Conservation (phyloP, 1,140 invertebrate genomes). For the Drosophila bifasciata region DNA sequence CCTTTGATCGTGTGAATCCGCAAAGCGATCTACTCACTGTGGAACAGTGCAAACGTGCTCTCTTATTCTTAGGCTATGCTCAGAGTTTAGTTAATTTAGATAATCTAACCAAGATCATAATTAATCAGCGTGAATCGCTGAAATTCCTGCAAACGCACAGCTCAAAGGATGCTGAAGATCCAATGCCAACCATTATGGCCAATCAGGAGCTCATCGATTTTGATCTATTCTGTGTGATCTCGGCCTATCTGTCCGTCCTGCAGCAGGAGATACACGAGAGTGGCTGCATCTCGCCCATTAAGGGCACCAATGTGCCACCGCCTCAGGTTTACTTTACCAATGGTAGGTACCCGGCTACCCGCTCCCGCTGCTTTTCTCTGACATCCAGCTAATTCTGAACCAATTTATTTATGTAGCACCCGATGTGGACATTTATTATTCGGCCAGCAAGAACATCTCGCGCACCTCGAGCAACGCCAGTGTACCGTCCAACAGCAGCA, state of each 20-base stretch:
- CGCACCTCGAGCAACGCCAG: conserved; percentile 82
- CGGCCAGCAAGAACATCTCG: conserved; percentile 78
- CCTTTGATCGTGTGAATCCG: conserved; percentile 82
- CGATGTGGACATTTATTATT: conserved; percentile 75
- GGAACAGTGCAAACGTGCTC: conserved; percentile 83
- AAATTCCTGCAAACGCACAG: conserved; percentile 68
- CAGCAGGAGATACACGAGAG: conserved; percentile 84
- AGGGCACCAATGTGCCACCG: conserved; percentile 83
- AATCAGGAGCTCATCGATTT: conserved; percentile 74
- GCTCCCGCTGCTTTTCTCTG: background rate
- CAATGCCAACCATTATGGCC: conserved; percentile 20
- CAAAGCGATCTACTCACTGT: conserved; percentile 77
- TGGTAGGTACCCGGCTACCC: conserved; percentile 38
- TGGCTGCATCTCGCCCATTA: conserved; percentile 83
- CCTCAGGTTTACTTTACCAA: conserved; percentile 83
- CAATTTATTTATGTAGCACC: conserved; percentile 37
- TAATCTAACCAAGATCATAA: conserved; percentile 83
- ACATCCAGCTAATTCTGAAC: background rate
- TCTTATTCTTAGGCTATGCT: conserved; percentile 83
- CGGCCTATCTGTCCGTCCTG: conserved; percentile 81
- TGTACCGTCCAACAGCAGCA: conserved; percentile 77
- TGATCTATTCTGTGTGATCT: conserved; percentile 83
- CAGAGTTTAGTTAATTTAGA: conserved; percentile 83
- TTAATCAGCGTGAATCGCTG: conserved; percentile 79
- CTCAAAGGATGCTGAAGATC: too few relatives aligned